Conservation (phyloP, 2,113 vertebrate species). For the Oophaga pumilio region DNA sequence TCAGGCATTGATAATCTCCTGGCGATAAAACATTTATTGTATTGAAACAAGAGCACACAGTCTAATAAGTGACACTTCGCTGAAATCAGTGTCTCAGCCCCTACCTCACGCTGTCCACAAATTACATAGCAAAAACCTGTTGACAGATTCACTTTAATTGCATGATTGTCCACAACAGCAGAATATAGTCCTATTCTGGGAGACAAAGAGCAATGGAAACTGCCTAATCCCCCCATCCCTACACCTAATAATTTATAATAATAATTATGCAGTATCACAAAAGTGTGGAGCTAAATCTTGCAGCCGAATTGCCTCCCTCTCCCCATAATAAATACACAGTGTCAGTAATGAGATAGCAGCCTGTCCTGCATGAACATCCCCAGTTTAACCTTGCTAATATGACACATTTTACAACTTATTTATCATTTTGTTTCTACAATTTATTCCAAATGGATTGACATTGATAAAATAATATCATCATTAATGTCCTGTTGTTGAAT, state of each 20-base stretch:
- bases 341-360: not conserved
- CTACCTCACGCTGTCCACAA: no score
- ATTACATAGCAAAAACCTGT: no score
- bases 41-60: no score
- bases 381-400: constrained; percentile 30
- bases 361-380: not conserved
- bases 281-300: not conserved
- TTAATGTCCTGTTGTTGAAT: constrained; percentile 43
- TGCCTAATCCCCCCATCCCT: no score
- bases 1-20: no score
- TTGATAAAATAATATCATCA: constrained; percentile 51
- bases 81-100: no score
- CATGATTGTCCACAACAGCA: not conserved
- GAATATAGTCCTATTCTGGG: not conserved
- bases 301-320: not conserved
- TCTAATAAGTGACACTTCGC: no score
- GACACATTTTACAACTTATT: constrained; percentile 11
- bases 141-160: no score
- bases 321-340: not conserved
- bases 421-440: constrained; percentile 4
- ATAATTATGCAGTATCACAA: not conserved
- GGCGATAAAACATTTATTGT: no score
- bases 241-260: not conserved
- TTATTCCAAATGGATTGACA: constrained; percentile 30
- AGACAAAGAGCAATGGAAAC: not conserved